phyloP scores from a whole-genome alignment of 2,888 invertebrate species.

The Volucella bombylans region DNA sequence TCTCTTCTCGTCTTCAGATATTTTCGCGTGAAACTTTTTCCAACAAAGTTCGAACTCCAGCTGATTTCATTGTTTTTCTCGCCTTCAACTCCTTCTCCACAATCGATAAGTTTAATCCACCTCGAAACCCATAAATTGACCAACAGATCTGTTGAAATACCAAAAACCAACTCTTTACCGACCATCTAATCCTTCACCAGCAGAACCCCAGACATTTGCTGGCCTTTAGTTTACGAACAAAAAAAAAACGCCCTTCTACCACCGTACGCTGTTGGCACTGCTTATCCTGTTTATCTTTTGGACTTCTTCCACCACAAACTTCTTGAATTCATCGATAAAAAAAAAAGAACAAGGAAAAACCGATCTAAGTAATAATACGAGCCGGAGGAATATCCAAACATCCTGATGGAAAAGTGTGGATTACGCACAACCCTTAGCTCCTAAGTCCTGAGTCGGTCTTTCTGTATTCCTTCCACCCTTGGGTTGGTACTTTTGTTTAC shows the following conservation, averaged over 20 bases:
- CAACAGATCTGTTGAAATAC: background rate
- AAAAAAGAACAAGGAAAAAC: constrained; percentile 1
- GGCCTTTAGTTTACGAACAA: background rate
- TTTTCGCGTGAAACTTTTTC: background rate
- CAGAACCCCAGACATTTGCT: constrained; percentile 2
- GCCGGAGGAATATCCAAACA: constrained; percentile 62
- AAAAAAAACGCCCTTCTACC: background rate
- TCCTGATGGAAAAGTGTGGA: constrained; percentile 14
- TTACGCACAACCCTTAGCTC: constrained; percentile 14
- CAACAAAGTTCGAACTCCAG: background rate
- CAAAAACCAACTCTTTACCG: constrained; percentile 7
- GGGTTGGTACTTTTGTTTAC: constrained; percentile 45
- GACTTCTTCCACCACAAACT: constrained; percentile 21
- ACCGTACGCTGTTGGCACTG: constrained; percentile 10
- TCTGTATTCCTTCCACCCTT: background rate
- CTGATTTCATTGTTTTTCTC: background rate
- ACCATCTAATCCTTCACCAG: constrained; percentile 33
- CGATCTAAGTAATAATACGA: constrained; percentile 59
- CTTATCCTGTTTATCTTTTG: constrained; percentile 49
- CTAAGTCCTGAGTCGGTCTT: too few species aligned
- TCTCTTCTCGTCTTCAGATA: too few species aligned
- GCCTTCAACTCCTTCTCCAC: background rate
- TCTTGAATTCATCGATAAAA: constrained; percentile 27
- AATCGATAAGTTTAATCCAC: constrained; percentile 16
- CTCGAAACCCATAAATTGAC: constrained; percentile 37